Conservation (phyloP, 2,797 vertebrate genomes). For the Acropternis orthonyx region DNA sequence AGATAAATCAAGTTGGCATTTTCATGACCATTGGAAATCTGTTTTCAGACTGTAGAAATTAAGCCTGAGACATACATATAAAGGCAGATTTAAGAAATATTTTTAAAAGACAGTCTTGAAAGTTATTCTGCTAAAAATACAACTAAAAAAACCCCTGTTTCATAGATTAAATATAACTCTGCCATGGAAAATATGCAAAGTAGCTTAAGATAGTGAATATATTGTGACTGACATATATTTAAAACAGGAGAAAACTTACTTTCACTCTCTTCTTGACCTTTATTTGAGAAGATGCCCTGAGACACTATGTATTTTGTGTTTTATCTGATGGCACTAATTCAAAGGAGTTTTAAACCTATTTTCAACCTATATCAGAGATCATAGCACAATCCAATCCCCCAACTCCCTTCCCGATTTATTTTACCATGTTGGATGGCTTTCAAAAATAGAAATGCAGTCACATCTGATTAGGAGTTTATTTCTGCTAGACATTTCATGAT, state of each 20-base stretch:
- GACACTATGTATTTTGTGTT: neutral
- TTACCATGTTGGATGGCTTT: neutral
- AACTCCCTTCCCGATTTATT: neutral
- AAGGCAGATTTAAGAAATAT: neutral
- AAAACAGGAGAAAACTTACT: neutral
- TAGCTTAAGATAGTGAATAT: neutral
- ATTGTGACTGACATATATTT: neutral
- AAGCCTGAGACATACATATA: neutral
- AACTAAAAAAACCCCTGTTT: neutral
- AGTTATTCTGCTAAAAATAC: neutral
- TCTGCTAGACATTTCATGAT: neutral
- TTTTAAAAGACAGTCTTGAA: neutral
- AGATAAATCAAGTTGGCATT: neutral
- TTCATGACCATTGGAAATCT: neutral
- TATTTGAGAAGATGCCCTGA: neutral
- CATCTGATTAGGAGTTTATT: neutral
- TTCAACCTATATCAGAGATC: neutral
- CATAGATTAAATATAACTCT: neutral
- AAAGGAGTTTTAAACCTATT: neutral
- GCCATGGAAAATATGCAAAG: neutral
- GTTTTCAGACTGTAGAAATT: neutral
- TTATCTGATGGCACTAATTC: neutral
- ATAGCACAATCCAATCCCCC: neutral
- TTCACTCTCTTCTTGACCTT: constrained; percentile 8
- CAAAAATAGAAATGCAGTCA: neutral